Evolutionary conservation across 2,888 invertebrate species (phyloP).

Genomic region (Amblyjoppa fuscipennis): DNA sequence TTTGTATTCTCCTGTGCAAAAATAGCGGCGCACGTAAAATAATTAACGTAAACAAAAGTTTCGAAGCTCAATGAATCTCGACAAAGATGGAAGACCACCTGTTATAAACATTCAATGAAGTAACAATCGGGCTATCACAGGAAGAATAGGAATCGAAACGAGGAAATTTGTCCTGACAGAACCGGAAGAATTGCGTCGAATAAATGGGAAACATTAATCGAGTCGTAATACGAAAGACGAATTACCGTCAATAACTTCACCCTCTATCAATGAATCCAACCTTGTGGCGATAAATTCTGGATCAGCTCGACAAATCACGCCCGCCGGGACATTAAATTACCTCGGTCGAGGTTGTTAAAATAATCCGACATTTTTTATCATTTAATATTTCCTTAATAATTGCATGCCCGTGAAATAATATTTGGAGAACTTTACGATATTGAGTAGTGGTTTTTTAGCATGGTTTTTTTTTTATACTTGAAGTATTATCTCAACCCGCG

Average conservation of each 20-base stretch:
- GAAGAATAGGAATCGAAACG: conserved; percentile 20
- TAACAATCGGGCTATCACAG: conserved; percentile 6
- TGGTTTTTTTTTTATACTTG: background rate
- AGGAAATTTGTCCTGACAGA: conserved; percentile 17
- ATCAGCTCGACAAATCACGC: conserved; percentile 18
- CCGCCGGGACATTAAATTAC: conserved; percentile 8
- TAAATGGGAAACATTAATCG: conserved; percentile 36
- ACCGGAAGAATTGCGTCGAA: conserved; percentile 17
- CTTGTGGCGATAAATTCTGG: conserved; percentile 1
- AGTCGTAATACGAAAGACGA: background rate
- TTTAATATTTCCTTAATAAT: background rate
- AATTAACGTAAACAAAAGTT: background rate
- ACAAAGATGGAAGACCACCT: background rate
- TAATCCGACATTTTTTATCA: background rate
- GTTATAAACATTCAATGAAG: background rate
- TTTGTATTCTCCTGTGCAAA: background rate
- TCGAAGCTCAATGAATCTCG: background rate
- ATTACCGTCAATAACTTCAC: conserved; percentile 18
- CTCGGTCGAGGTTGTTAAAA: conserved; percentile 4
- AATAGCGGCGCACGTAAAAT: background rate
- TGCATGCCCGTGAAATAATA: background rate
- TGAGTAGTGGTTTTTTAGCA: background rate
- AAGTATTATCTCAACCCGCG: background rate
- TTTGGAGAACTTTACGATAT: background rate
- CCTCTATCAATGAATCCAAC: conserved; percentile 4